Evolutionary conservation across 2,797 vertebrate species (phyloP).

Genomic region (Argentina silus): DNA sequence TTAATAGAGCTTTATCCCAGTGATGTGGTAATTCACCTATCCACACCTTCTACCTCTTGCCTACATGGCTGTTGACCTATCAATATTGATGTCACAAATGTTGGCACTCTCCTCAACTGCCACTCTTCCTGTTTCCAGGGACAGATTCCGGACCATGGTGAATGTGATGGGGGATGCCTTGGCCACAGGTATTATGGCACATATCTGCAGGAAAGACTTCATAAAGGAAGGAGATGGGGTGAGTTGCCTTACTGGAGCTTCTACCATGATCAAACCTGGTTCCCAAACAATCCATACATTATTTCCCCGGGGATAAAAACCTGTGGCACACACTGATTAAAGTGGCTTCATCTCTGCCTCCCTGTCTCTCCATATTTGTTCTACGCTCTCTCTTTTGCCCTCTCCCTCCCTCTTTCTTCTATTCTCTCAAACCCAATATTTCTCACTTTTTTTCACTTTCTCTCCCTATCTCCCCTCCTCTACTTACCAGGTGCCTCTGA

Average conservation of each 20-base stretch:
- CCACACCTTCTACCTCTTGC: no score
- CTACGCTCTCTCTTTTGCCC: neutral
- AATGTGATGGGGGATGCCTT: slow-evolving; percentile 94
- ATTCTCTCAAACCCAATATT: neutral
- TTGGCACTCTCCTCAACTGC: neutral
- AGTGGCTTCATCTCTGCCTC: no score
- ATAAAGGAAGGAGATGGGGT: slow-evolving; percentile 90
- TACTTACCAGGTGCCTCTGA: slow-evolving; percentile 79
- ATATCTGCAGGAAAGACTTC: slow-evolving; percentile 96
- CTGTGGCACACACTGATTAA: no score
- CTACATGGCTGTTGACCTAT: no score
- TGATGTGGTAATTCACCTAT: no score
- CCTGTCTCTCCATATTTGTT: neutral
- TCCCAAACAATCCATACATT: no score
- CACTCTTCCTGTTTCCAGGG: slow-evolving; percentile 74
- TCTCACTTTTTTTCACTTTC: neutral
- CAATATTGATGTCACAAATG: no score
- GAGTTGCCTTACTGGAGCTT: slow-evolving; percentile 41
- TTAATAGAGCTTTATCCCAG: no score
- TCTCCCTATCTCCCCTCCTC: neutral
- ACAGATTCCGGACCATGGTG: slow-evolving; percentile 97
- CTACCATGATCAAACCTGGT: neutral
- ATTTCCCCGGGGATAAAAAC: no score
- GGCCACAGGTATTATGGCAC: slow-evolving; percentile 96
- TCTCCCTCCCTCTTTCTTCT: neutral